Conservation (phyloP, 2,888 invertebrate species). For the Euplexia lucipara region DNA sequence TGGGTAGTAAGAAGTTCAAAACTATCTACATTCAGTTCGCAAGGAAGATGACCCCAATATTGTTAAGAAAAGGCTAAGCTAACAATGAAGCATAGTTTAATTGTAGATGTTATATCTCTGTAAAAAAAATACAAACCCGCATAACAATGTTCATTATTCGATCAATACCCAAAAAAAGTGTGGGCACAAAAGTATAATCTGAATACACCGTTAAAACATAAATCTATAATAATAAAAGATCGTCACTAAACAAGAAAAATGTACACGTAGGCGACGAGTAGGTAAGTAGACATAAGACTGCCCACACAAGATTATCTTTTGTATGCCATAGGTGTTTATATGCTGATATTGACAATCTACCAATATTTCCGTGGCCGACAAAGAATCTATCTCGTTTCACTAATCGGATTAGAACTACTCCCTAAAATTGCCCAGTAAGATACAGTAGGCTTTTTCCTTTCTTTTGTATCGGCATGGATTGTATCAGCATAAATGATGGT, state of each 20-base stretch:
- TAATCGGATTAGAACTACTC: slow-evolving; percentile 35
- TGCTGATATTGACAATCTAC: slow-evolving; percentile 17
- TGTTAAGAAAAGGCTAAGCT: too few species aligned
- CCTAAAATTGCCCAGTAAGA: slow-evolving; percentile 26
- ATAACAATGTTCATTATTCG: background rate
- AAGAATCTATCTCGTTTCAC: slow-evolving; percentile 19
- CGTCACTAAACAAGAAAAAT: slow-evolving; percentile 54
- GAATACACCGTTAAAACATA: slow-evolving; percentile 50
- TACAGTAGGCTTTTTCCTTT: background rate
- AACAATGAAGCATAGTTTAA: too few species aligned
- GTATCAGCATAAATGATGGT: background rate
- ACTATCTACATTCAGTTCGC: too few species aligned
- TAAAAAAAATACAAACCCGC: background rate
- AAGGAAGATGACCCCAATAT: too few species aligned
- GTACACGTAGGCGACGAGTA: slow-evolving; percentile 53
- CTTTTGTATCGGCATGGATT: background rate
- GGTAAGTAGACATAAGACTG: slow-evolving; percentile 28
- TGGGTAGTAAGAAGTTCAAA: too few species aligned
- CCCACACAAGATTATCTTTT: slow-evolving; percentile 55
- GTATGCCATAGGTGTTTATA: slow-evolving; percentile 41
- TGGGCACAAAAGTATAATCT: slow-evolving; percentile 20
- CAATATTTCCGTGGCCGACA: slow-evolving; percentile 32
- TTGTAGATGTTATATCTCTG: background rate
- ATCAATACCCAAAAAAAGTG: slow-evolving; percentile 23
- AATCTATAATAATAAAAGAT: slow-evolving; percentile 49